Conservation (phyloP, 2,113 vertebrate genomes). For the Laticauda laticaudata region DNA sequence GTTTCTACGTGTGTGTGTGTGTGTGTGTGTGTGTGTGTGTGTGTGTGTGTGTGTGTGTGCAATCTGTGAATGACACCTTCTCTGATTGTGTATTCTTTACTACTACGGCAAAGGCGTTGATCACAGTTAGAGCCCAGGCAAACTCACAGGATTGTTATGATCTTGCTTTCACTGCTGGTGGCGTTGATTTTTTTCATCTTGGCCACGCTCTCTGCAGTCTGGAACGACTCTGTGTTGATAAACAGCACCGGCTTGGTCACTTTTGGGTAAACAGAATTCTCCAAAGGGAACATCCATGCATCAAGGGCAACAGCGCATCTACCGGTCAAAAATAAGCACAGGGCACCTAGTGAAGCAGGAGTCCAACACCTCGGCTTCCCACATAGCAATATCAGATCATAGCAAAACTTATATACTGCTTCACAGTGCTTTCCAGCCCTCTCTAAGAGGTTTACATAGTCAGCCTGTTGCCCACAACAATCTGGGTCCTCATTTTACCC, state of each 20-base stretch:
- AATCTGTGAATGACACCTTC: neutral
- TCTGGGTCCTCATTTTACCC: neutral
- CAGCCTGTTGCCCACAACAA: neutral
- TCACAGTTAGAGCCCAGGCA: no score
- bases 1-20: no score
- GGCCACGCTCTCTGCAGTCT: slow-evolving; percentile 61
- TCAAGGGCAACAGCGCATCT: slow-evolving; percentile 76
- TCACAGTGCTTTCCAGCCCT: neutral
- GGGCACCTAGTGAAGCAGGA: rapidly evolving
- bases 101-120: neutral
- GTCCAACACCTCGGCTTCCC: neutral
- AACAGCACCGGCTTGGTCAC: slow-evolving; percentile 73
- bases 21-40: neutral
- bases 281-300: slow-evolving; percentile 79
- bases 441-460: neutral
- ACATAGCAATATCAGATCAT: rapidly evolving
- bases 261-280: slow-evolving; percentile 60
- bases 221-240: slow-evolving; percentile 74
- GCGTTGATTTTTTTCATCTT: slow-evolving; percentile 70
- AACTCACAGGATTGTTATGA: slow-evolving; percentile 76
- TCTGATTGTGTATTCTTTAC: neutral
- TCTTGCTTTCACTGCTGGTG: slow-evolving; percentile 59
- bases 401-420: neutral
- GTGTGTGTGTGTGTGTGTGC: neutral
- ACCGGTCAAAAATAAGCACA: neutral